Conservation (phyloP, 2,113 vertebrate genomes). For the Seriola quinqueradiata region DNA sequence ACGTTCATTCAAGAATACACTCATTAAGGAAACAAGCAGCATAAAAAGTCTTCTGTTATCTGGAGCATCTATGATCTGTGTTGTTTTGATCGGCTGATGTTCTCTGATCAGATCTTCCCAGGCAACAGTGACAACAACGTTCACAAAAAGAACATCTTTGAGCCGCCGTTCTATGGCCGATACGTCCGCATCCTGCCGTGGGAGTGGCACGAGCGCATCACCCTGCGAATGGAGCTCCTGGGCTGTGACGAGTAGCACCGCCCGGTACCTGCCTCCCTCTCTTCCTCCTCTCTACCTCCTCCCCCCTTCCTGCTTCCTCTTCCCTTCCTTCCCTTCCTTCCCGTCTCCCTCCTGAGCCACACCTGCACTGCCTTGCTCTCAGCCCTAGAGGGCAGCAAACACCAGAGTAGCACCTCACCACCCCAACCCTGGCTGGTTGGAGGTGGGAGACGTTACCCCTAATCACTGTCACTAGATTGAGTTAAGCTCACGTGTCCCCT, state of each 20-base stretch:
- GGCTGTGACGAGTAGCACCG: slow-evolving; percentile 89
- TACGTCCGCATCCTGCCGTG: slow-evolving; percentile 92
- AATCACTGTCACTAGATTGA: slow-evolving; percentile 35
- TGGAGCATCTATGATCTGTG: not conserved
- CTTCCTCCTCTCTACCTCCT: not conserved
- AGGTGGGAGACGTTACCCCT: slow-evolving; percentile 45
- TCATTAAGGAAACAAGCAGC: not conserved
- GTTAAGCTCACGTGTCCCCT: not conserved
- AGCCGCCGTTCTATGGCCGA: slow-evolving; percentile 86
- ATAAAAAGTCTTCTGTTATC: not conserved
- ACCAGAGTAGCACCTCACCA: slow-evolving; percentile 57
- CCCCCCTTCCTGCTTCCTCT: not conserved
- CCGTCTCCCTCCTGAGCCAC: slow-evolving; percentile 61
- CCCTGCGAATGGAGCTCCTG: slow-evolving; percentile 94
- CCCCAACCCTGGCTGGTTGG: slow-evolving; percentile 37
- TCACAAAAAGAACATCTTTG: slow-evolving; percentile 95
- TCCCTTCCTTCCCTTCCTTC: not conserved
- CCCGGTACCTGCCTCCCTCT: not conserved
- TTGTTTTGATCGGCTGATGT: not conserved
- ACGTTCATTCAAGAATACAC: not conserved
- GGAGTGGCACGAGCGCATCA: slow-evolving; percentile 96
- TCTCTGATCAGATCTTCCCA: slow-evolving; percentile 87
- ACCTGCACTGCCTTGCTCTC: slow-evolving; percentile 81
- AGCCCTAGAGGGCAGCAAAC: slow-evolving; percentile 78
- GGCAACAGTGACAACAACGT: slow-evolving; percentile 96